A percentile compares a stretch with the other conserved stretches of the same genome.
phyloP scores from a whole-genome alignment of 2,113 vertebrate genomes.

The Grus americana region DNA sequence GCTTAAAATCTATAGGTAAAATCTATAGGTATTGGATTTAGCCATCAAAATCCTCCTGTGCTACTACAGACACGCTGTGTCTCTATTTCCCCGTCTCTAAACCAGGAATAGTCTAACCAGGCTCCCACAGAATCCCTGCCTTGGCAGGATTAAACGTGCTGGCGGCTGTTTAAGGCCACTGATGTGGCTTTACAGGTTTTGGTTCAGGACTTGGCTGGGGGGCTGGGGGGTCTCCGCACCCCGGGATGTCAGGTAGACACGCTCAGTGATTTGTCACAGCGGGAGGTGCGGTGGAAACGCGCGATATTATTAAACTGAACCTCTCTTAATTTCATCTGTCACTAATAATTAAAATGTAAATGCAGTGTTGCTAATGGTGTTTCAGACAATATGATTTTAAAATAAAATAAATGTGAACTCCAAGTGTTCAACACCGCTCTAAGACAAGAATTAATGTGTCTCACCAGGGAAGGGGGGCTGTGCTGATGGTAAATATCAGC shows the following conservation, averaged over 20 bases:
- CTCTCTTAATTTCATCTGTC: not conserved
- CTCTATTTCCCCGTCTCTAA: not conserved
- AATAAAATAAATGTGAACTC: not conserved
- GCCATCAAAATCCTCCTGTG: not conserved
- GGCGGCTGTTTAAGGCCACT: not conserved
- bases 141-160: rapidly evolving
- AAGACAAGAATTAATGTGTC: constrained; percentile 25
- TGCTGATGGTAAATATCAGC: constrained; percentile 44
- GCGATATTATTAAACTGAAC: not conserved
- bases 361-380: not conserved
- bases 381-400: not conserved
- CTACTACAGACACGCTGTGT: not conserved
- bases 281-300: rapidly evolving
- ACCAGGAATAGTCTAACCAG: not conserved
- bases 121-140: not conserved
- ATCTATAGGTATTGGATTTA: not conserved
- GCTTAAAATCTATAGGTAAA: not conserved
- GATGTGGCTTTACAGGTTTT: not conserved
- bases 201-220: rapidly evolving
- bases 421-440: not conserved
- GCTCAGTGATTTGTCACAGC: not conserved
- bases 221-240: rapidly evolving
- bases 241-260: rapidly evolving
- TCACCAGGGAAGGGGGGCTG: not conserved
- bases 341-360: constrained; percentile 1